A percentile compares a stretch with the other conserved stretches of the same genome.
Evolutionary conservation across 30 jellyfish, hydroid and myxozoan genomes (phyloP).

Genomic region (Calvadosia cruxmelitensis): DNA sequence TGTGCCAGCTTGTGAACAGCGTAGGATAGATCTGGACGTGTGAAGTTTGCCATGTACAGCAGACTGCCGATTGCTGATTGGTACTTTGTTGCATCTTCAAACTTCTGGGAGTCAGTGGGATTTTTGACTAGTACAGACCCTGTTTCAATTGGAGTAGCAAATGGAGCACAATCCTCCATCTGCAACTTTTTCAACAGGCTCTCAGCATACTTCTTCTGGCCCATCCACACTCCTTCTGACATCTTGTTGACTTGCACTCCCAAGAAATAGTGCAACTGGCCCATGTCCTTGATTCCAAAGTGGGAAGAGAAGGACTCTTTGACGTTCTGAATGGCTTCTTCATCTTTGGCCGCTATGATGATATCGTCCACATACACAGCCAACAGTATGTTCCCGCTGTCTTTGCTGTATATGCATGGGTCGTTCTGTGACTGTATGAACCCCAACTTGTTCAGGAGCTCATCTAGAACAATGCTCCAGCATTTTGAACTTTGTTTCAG

Average conservation of each 20-base stretch:
- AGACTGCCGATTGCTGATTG: slow-evolving; percentile 46
- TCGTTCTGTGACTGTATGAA: slow-evolving; percentile 12
- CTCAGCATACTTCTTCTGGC: slow-evolving; percentile 9
- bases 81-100: slow-evolving; percentile 7
- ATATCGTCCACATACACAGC: slow-evolving; percentile 45
- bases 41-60: slow-evolving; percentile 9
- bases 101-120: background rate
- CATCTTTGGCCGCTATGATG: slow-evolving; percentile 13
- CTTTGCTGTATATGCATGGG: background rate
- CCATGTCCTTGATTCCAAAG: slow-evolving; percentile 25
- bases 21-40: slow-evolving; percentile 37
- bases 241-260: slow-evolving; percentile 15
- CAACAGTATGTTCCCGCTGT: background rate
- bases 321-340: background rate
- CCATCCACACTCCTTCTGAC: slow-evolving; percentile 11
- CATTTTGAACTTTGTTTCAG: no score
- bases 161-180: slow-evolving; percentile 16
- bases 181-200: slow-evolving; percentile 11
- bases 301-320: slow-evolving; percentile 1
- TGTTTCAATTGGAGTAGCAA: slow-evolving; percentile 20
- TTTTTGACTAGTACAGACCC: slow-evolving; percentile 11
- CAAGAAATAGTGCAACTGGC: slow-evolving; percentile 21
- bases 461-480: slow-evolving; percentile 30
- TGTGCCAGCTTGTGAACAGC: slow-evolving; percentile 30
- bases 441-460: slow-evolving; percentile 17